A percentile compares a stretch with the other conserved stretches of the same genome.
Evolutionary conservation across 2,797 vertebrate genomes (phyloP).

Genomic region (Balearica regulorum): DNA sequence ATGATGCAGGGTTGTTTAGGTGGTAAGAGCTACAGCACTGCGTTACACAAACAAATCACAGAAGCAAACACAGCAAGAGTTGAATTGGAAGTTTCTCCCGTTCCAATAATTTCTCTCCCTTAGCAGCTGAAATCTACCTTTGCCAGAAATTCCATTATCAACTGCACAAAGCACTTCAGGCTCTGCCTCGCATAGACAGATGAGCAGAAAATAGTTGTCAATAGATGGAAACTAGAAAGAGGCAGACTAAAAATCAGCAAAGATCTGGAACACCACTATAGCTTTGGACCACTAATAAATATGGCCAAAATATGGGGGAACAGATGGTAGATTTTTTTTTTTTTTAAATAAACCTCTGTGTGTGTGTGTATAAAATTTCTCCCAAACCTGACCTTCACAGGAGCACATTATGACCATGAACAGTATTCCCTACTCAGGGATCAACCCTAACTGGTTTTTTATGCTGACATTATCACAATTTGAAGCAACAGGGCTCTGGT

Average conservation of each 20-base stretch:
- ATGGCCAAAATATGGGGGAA: not conserved
- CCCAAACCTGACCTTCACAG: not conserved
- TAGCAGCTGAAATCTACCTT: slow-evolving; percentile 19
- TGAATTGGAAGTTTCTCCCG: not conserved
- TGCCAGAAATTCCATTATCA: slow-evolving; percentile 39
- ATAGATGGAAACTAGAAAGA: not conserved
- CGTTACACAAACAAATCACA: slow-evolving; percentile 18
- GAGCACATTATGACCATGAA: not conserved
- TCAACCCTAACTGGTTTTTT: not conserved
- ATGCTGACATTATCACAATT: not conserved
- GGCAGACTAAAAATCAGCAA: not conserved
- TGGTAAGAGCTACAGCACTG: not conserved
- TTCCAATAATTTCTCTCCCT: slow-evolving; percentile 1
- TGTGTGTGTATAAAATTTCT: not conserved
- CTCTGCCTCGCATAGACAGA: not conserved
- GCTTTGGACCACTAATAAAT: not conserved
- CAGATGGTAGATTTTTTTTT: not conserved
- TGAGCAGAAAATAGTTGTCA: not conserved
- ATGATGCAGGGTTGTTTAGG: slow-evolving; percentile 18
- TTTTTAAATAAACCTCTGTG: not conserved
- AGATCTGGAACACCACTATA: not conserved
- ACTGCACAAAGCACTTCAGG: not conserved
- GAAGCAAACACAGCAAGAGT: slow-evolving; percentile 32
- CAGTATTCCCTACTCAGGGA: not conserved
- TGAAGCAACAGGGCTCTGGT: not conserved